Evolutionary conservation across 2,797 vertebrate genomes (phyloP), one percentile per base, ranked within the genome.

Genomic region (Macropus fuliginosus): DNA sequence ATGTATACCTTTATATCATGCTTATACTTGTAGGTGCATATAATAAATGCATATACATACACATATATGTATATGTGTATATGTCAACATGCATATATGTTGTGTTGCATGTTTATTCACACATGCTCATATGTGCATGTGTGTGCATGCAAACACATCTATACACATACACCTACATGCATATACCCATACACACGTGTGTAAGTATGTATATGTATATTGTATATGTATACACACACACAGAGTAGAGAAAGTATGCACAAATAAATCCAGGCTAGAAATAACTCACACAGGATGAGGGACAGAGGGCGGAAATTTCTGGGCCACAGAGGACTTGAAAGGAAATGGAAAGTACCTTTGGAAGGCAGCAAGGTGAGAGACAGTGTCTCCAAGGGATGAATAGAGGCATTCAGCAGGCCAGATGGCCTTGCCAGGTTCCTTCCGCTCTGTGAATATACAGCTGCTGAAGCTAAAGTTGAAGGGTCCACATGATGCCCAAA

Each of bases 191-290:
- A 66, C 29, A 90, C 91, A 91, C 13, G 93, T 31, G 87, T 87
- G 6, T 52, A 52, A 52, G 6, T 52, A 52, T 52, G 52, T 29
- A 11, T 57, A 29, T 57, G 56, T 29, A 11, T 29, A 29, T 57
- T 28, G 27, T 57, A 0, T 56, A 27, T 56, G 6, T 11, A 57
- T 11, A 29, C 92, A 8, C 91, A 92, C 34, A 97, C n/a, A 91
- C 90, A 96, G 18, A 81, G 74, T 34, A 95, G 91, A 95, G 87
- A 95, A 27, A 92, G 56, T 92, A 62, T 96, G 94, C 92, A 93
- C 97, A 97, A 96, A 95, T 91, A 96, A 97, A 97, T 92, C 87
- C 93, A 96, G 13, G 87, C 92, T 96, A 18, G 95, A 92, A 97
- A 92, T 87, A 93, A 16, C 34, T 90, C 56, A 74, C 66, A 55